Conservation (phyloP, 1,140 invertebrate genomes). For the Catajapyx aquilonaris region DNA sequence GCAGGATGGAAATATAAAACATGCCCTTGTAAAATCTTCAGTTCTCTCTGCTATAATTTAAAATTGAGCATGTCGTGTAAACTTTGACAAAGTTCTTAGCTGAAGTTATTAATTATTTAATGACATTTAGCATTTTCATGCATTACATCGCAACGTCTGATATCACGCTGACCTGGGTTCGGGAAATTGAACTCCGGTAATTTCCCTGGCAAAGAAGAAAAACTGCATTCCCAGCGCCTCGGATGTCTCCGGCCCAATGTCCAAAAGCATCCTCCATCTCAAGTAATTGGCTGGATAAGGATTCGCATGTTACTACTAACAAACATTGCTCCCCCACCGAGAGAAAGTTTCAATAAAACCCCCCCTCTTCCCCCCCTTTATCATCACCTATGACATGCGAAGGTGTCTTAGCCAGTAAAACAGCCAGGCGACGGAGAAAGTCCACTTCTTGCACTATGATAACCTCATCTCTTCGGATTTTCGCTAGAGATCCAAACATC, state of each 20-base stretch:
- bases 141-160: too few relatives aligned
- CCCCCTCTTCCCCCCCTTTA: neutral
- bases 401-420: neutral
- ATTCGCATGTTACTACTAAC: neutral
- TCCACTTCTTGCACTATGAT: constrained; percentile 1
- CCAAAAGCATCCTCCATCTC: constrained; percentile 9
- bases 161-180: constrained; percentile 4
- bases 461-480: neutral
- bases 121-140: too few relatives aligned
- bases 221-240: constrained; percentile 5
- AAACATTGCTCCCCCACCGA: neutral
- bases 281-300: constrained; percentile 9
- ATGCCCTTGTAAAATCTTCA: too few relatives aligned
- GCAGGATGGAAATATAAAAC: too few relatives aligned
- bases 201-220: constrained; percentile 8
- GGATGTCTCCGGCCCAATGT: constrained; percentile 8
- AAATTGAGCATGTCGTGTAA: too few relatives aligned
- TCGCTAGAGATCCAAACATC: neutral
- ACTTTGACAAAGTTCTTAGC: too few relatives aligned
- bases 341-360: neutral
- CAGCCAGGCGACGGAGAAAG: neutral
- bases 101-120: too few relatives aligned
- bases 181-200: constrained; percentile 8
- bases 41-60: too few relatives aligned
- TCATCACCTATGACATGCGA: neutral